Conservation (phyloP, 2,113 vertebrate genomes). For the Callorhinus ursinus region DNA sequence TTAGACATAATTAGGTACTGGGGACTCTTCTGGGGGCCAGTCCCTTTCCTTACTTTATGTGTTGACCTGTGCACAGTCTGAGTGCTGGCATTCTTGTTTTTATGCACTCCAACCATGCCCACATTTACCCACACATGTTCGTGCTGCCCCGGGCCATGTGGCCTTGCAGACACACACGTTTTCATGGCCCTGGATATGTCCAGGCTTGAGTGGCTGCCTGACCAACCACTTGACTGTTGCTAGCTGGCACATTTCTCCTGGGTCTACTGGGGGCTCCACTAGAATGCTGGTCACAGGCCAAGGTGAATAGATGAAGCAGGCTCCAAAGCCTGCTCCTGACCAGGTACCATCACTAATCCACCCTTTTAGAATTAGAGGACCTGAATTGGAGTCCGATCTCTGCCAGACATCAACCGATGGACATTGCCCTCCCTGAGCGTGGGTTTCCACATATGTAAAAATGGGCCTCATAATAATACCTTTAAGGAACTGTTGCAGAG, state of each 20-base stretch:
- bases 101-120: background rate
- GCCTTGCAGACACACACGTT: background rate
- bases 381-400: accelerated
- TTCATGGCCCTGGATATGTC: background rate
- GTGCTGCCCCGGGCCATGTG: background rate
- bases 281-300: background rate
- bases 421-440: background rate
- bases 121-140: background rate
- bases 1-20: background rate
- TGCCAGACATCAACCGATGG: background rate
- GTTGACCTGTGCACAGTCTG: background rate
- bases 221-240: background rate
- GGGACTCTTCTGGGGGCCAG: background rate
- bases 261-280: background rate
- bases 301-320: accelerated
- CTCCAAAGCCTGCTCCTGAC: background rate
- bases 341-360: background rate
- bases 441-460: background rate
- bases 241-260: background rate
- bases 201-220: background rate
- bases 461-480: background rate
- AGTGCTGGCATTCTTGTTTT: background rate
- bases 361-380: background rate
- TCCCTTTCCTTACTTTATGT: background rate
- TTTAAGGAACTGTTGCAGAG: background rate